Evolutionary conservation across 2,113 vertebrate genomes (phyloP).

Genomic region (Nycticryphes semicollaris): DNA sequence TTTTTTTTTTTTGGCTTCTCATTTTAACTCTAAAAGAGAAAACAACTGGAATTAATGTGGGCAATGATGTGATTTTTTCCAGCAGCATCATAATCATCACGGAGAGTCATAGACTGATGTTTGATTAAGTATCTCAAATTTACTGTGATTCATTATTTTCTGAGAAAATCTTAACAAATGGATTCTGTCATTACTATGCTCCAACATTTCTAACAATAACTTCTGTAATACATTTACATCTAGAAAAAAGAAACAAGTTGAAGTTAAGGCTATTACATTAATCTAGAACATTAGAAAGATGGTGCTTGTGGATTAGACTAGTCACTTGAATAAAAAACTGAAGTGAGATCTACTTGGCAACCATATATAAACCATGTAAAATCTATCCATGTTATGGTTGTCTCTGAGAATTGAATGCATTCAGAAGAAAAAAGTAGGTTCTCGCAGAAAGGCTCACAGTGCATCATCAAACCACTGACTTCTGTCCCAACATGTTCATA

Average conservation of each 20-base stretch:
- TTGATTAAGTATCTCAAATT: not conserved
- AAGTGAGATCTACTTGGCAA: not conserved
- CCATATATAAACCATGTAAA: not conserved
- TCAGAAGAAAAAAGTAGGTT: not conserved
- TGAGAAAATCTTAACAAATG: not conserved
- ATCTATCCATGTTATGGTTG: not conserved
- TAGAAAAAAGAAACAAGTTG: not conserved
- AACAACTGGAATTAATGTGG: not conserved
- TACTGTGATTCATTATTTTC: not conserved
- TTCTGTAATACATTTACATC: not conserved
- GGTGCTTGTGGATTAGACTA: not conserved
- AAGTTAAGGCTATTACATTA: not conserved
- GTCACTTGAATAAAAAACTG: not conserved
- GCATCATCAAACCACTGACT: not conserved
- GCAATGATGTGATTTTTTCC: conserved; percentile 3
- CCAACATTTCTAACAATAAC: not conserved
- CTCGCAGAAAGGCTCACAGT: not conserved
- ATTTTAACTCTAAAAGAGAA: not conserved
- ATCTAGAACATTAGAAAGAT: not conserved
- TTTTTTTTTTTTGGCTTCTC: not conserved
- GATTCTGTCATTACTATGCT: not conserved
- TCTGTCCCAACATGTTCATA: not conserved
- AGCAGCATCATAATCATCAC: not conserved
- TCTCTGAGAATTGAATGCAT: not conserved
- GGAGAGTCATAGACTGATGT: not conserved